Base-by-base conservation (phyloP, 1,140 invertebrate species). In the Pinna nobilis region DNA sequence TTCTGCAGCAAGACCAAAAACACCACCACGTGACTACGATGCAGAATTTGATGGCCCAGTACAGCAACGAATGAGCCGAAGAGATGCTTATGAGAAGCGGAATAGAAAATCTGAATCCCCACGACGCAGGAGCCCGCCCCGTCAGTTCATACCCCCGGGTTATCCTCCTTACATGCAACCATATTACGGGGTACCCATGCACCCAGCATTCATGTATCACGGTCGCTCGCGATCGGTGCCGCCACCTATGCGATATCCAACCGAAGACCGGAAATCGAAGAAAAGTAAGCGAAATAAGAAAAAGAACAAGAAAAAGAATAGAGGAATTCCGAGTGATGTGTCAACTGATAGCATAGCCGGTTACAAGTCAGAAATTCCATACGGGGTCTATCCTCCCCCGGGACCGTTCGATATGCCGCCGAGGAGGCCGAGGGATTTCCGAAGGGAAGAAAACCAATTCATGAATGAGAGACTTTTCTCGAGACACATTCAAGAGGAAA, bases 21-120 rank as follows among this genome's bases (percentile, higher is more conserved):
- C 82, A 1, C 85, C 85, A 15, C 82, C 85, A 5, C 78, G 77
- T 9, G 85, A 87, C 63, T 85, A 87, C 68, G 83, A 85, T 15
- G 71, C 59, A 57, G 68, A 50, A 49, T 59, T 9, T n/a, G 73
- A 15, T n/a, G 50, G 39, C 63, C 60, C 20, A 23, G 30, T n/a
- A 33, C 47, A 49, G 3, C 47, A 75, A 32, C 72, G 79, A n/a
- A 51, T 80, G 47, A 87, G 85, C 68, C 70, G 85, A 59, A 55
- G 77, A 6, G 84, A 85, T 32, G 70, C 79, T 35, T 80, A 82
- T 64, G 80, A 84, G 32, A 66, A 70, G 73, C 50, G 70, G 37
- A 30, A 57, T 69, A 18, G 49, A 7, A 41, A 39, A 28, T 51
- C 30, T 18, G 47, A 51, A 20, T 25, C 63, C n/a, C 53, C 35